phyloP scores from a whole-genome alignment of 2,888 invertebrate species.

The Helleia helle region DNA sequence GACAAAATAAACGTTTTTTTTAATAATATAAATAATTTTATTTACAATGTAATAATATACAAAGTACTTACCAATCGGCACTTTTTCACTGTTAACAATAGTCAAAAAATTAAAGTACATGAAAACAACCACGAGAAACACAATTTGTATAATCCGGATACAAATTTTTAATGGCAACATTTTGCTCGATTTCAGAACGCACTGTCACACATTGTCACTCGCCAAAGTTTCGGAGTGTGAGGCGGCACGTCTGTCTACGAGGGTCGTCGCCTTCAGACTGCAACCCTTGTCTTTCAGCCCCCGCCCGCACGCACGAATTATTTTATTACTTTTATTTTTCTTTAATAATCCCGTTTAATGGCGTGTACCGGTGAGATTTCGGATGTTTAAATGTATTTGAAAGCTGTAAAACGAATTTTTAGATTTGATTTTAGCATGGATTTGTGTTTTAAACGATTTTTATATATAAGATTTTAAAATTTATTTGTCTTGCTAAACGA shows the following conservation, averaged over 20 bases:
- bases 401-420: no score
- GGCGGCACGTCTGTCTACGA: no score
- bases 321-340: constrained; percentile 67
- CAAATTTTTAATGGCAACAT: constrained; percentile 32
- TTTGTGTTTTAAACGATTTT: no score
- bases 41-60: not conserved
- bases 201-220: constrained; percentile 17
- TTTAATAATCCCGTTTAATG: constrained; percentile 65
- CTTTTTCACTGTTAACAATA: constrained; percentile 31
- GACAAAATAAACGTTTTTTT: no score
- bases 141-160: constrained; percentile 33
- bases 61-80: constrained; percentile 23
- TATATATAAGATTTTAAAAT: no score
- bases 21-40: not conserved
- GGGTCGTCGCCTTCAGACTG: no score
- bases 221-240: no score
- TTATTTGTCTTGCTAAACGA: no score
- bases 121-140: constrained; percentile 33
- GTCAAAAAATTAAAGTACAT: constrained; percentile 33
- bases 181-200: constrained; percentile 21
- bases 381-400: no score
- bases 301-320: constrained; percentile 47
- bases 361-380: constrained; percentile 57
- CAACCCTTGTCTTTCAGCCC: no score
- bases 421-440: no score